Percentiles rank a stretch among this genome's conserved stretches.
Conservation (phyloP, 2,797 vertebrate species). For the Phalloptychus januarius region DNA sequence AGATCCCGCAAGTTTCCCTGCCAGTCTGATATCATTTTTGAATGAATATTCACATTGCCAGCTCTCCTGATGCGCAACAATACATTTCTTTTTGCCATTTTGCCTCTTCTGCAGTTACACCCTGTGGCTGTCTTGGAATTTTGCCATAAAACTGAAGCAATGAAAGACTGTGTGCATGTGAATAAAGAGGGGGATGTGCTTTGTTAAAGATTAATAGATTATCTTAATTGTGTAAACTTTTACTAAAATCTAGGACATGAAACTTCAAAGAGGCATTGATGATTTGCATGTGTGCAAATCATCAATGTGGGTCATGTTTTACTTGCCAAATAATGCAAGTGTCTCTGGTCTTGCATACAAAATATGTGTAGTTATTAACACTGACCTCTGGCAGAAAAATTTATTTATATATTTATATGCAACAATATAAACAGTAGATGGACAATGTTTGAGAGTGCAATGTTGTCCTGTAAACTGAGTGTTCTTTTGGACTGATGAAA, state of each 20-base stretch:
- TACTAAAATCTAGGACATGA: slow-evolving; percentile 46
- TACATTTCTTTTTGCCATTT: slow-evolving; percentile 7
- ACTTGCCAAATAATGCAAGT: slow-evolving; percentile 8
- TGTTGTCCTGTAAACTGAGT: neutral
- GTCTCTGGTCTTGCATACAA: neutral
- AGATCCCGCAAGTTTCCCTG: slow-evolving; percentile 35
- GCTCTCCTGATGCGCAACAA: slow-evolving; percentile 6
- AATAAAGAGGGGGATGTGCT: slow-evolving; percentile 18
- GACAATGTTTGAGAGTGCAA: neutral
- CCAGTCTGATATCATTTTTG: slow-evolving; percentile 7
- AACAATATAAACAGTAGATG: neutral
- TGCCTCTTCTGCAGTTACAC: slow-evolving; percentile 1
- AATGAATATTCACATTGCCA: neutral
- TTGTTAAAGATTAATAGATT: slow-evolving; percentile 53
- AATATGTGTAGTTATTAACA: neutral
- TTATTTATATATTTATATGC: neutral
- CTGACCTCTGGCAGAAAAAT: neutral
- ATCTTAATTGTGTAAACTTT: slow-evolving; percentile 49
- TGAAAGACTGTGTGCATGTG: neutral
- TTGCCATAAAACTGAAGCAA: slow-evolving; percentile 7
- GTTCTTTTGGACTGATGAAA: neutral
- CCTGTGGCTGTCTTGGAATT: slow-evolving; percentile 9
- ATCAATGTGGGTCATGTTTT: slow-evolving; percentile 20
- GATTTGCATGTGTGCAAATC: slow-evolving; percentile 20
- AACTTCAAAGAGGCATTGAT: slow-evolving; percentile 27